Conservation (phyloP, 2,113 vertebrate genomes). For the Corythornis madagascariensis region DNA sequence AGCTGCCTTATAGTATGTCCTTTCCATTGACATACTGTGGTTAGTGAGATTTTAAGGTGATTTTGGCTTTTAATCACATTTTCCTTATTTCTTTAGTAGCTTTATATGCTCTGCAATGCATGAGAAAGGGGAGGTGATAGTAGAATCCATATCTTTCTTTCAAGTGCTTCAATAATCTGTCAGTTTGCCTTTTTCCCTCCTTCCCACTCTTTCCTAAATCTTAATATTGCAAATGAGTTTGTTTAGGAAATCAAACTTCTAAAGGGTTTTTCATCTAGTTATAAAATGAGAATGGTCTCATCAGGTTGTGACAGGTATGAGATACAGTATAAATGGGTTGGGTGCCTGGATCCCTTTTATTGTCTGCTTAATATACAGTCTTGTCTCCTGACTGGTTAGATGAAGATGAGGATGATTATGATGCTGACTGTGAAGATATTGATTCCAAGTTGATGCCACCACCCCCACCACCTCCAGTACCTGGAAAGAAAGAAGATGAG, state of each 20-base stretch:
- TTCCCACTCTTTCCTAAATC: not conserved
- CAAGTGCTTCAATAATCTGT: not conserved
- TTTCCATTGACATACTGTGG: not conserved
- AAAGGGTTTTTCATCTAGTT: not conserved
- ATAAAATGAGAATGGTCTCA: not conserved
- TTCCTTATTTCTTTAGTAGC: not conserved
- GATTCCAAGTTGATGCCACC: slow-evolving; percentile 97
- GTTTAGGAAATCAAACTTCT: not conserved
- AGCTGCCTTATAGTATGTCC: not conserved
- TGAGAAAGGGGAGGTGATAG: not conserved
- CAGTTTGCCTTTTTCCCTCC: not conserved
- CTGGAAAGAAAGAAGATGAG: slow-evolving; percentile 88
- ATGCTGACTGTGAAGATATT: slow-evolving; percentile 96
- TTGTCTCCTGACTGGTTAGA: slow-evolving; percentile 57
- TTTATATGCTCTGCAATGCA: not conserved
- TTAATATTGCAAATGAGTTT: not conserved
- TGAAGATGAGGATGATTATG: slow-evolving; percentile 96
- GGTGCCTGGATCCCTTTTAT: not conserved
- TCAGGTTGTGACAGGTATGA: not conserved
- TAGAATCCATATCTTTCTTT: not conserved
- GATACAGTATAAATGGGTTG: not conserved
- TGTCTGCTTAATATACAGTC: not conserved
- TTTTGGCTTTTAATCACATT: not conserved
- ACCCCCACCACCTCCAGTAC: slow-evolving; percentile 87
- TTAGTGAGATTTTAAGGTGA: not conserved